Evolutionary conservation across 2,113 vertebrate species (phyloP).

Genomic region (Trichechus manatus): DNA sequence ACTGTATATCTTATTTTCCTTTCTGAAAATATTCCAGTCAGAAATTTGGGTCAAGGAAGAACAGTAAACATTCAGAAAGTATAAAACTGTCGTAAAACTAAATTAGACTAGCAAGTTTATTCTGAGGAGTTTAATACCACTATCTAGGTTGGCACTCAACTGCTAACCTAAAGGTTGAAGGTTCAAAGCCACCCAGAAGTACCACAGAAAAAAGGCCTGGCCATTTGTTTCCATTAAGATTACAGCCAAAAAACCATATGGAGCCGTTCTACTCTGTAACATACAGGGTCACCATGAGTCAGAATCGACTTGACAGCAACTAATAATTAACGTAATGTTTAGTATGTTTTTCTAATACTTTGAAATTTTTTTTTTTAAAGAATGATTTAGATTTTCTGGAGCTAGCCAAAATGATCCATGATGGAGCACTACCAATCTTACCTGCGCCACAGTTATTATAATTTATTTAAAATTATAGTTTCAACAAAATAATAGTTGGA

Average conservation of each 20-base stretch:
- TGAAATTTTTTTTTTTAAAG: neutral
- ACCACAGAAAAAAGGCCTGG: neutral
- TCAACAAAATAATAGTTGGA: neutral
- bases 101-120: slow-evolving; percentile 16
- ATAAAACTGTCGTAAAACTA: neutral
- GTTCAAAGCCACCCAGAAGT: neutral
- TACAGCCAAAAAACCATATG: neutral
- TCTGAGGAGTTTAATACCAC: neutral
- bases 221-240: neutral
- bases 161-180: neutral
- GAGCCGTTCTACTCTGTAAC: neutral
- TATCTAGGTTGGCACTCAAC: neutral
- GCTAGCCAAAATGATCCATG: neutral
- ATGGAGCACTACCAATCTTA: neutral
- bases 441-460: neutral
- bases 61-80: neutral
- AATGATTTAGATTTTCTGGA: neutral
- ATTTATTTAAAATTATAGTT: neutral
- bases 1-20: neutral
- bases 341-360: slow-evolving; percentile 23
- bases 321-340: neutral
- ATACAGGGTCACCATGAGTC: neutral
- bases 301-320: neutral
- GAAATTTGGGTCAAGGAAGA: neutral
- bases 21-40: slow-evolving; percentile 47